These are phyloP conservation scores for Psephotus haematonotus DNA, from an alignment of 2,113 vertebrate genomes.

Conservation along the genomic window DNA sequence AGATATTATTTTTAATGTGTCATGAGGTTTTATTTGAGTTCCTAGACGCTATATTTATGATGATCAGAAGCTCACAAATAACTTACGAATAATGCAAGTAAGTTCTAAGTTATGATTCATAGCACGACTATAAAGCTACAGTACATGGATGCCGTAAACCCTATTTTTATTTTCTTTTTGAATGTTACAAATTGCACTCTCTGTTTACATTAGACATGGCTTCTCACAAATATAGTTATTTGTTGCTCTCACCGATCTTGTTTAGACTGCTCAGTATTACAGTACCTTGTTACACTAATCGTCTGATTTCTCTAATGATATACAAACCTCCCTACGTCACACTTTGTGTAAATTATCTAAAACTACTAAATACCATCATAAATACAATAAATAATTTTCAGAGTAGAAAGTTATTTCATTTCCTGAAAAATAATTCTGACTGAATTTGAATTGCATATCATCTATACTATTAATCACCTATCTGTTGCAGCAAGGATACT, in stretches of 20 bases:
- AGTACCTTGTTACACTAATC: fast-evolving
- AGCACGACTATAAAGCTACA: neutral
- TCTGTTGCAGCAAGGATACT: neutral
- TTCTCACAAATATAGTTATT: neutral
- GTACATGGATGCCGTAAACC: neutral
- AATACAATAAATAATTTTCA: neutral
- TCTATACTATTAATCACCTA: neutral
- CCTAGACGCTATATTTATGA: neutral
- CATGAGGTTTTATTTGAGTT: neutral
- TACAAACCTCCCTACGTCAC: neutral
- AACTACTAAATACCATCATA: neutral
- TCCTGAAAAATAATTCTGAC: neutral
- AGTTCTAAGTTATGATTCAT: neutral
- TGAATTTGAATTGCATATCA: neutral
- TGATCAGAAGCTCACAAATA: neutral
- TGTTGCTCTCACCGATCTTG: neutral
- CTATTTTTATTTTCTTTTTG: neutral
- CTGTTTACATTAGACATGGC: neutral
- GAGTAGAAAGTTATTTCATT: neutral
- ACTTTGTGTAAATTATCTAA: neutral
- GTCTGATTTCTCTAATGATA: neutral
- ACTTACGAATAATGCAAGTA: neutral
- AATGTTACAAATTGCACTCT: fast-evolving
- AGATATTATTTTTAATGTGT: neutral
- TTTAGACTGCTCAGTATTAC: neutral